These are phyloP conservation scores for Anoplopoma fimbria DNA, from an alignment of 2,113 vertebrate genomes.

Conservation along the genomic window DNA sequence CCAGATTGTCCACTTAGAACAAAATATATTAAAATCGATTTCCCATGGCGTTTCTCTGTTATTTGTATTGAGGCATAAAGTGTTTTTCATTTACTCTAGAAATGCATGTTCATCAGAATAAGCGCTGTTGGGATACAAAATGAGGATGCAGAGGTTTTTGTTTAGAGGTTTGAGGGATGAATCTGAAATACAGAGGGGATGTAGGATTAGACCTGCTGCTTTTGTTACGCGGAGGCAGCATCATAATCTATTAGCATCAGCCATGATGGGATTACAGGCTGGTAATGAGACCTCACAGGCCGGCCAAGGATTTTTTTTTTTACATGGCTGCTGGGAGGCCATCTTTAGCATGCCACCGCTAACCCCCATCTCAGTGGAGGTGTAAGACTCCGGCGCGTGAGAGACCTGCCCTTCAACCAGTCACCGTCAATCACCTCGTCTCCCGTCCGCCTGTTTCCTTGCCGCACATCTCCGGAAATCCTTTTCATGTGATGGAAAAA, in stretches of 20 bases:
- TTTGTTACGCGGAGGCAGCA: conserved; percentile 35
- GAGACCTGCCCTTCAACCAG: not conserved
- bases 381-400: too few species aligned
- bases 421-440: not conserved
- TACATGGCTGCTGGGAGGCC: not conserved
- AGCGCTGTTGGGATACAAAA: not conserved
- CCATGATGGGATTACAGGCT: conserved; percentile 61
- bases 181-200: conserved; percentile 4
- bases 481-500: not conserved
- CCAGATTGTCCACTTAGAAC: not conserved
- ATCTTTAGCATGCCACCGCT: conserved; percentile 22
- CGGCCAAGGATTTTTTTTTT: conserved; percentile 24
- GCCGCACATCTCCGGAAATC: conserved; percentile 13
- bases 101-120: not conserved
- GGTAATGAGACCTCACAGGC: conserved; percentile 54
- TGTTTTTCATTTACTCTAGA: not conserved
- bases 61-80: not conserved
- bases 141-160: not conserved
- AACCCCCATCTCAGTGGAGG: conserved; percentile 18
- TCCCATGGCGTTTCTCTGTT: not conserved
- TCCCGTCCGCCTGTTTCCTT: not conserved
- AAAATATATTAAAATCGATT: not conserved
- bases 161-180: conserved; percentile 3
- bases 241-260: conserved; percentile 62
- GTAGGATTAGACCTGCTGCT: conserved; percentile 41